Percentiles rank a stretch among this genome's conserved stretches.
These are phyloP conservation scores for Penaeus japonicus DNA, from an alignment of 1,140 invertebrate species.

Conservation along the genomic window DNA sequence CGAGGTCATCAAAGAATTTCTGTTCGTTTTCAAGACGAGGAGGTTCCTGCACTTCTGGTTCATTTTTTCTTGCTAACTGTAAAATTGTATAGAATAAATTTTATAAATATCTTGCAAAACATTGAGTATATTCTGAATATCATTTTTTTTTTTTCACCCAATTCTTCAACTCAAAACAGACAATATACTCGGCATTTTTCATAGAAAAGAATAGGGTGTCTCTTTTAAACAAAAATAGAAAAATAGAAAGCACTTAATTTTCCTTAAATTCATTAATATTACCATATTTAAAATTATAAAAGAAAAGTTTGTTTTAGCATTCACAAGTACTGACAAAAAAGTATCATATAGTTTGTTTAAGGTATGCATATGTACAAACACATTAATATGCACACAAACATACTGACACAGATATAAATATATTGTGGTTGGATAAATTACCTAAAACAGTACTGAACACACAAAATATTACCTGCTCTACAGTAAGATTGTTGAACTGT, in stretches of 20 bases:
- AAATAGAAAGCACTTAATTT: background rate
- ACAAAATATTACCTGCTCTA: constrained; percentile 58
- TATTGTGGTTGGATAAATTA: background rate
- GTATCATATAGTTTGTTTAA: too few relatives aligned
- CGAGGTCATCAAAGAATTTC: constrained; percentile 75
- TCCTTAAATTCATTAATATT: background rate
- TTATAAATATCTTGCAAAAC: background rate
- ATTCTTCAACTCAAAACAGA: background rate
- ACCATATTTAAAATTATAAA: too few relatives aligned
- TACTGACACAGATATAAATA: background rate
- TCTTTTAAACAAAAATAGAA: constrained; percentile 54
- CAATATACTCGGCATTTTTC: too few relatives aligned
- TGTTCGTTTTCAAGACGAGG: constrained; percentile 60
- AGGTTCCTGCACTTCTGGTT: background rate
- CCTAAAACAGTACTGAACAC: background rate
- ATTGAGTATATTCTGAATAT: background rate
- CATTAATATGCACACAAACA: constrained; percentile 28
- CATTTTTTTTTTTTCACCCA: background rate
- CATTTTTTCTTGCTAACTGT: constrained; percentile 22
- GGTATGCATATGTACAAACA: background rate
- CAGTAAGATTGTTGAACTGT: constrained; percentile 70
- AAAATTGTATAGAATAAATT: background rate
- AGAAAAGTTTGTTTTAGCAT: background rate
- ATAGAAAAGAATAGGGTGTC: constrained; percentile 57
- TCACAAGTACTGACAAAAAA: too few relatives aligned